Base-by-base conservation (phyloP, 2,888 invertebrate genomes). In the Athalia circularis region DNA sequence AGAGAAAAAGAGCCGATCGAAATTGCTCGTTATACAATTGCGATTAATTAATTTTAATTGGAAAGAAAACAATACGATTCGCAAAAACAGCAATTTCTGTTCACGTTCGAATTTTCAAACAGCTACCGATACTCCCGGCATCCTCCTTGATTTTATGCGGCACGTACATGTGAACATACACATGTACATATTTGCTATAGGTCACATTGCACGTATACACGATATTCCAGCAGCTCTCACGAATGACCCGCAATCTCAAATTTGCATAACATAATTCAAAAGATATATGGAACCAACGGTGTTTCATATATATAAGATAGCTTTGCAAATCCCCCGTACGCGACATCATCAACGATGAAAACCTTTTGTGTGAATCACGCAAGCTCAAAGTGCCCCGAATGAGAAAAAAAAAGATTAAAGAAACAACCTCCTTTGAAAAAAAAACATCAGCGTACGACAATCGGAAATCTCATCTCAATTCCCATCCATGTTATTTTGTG, bases 261-360 rank as follows among this genome's bases (percentile, higher is more conserved):
- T 68, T 68, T 68, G 68, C 68, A 68, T 68, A 68, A 68, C 52
- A 15, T 68, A 68, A 68, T 68, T 68, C 68, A 68, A 68, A 68
- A 54, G 29, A 11, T n/a, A 54, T n/a, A 29, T n/a, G 54, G n/a
- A n/a, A 54, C 54, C n/a, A 4, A 52, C 29, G 54, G 29, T 29
- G 68, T 50, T 52, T 54, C 29, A 54, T 50, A 29, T 43, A 15
- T 52, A 52, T 68, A 29, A 68, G 13, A 67, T 50, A 67, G 67
- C 50, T 50, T 11, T 15, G 48, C 13, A 29, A 50, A 67, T n/a
- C 67, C 67, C 67, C 48, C 15, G 67, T 67, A 13, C 15, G 13
- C 8, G 9, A 15, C 68, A 13, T 13, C 4, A 29, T 29, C 29
- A 29, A 29, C 29, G 29, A 29, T 47, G 47, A 6, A 13, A 47